phyloP scores from a whole-genome alignment of 1,140 invertebrate genomes.

The Meloidogyne floridensis region DNA sequence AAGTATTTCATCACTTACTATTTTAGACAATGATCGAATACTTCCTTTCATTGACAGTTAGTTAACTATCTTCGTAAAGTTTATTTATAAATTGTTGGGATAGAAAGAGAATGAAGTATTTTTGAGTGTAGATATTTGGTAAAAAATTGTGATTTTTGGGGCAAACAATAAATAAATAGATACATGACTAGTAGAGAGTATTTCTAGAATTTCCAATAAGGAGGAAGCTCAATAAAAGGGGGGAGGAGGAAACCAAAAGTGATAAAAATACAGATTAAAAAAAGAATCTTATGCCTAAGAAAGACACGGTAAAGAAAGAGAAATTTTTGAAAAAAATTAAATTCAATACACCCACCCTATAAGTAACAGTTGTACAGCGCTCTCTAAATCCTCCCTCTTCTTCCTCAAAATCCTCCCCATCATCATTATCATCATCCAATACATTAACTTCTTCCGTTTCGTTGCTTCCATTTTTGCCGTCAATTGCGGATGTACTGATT shows the following conservation, averaged over 20 bases:
- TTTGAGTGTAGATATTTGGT: neutral
- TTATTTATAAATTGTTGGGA: neutral
- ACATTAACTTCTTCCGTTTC: neutral
- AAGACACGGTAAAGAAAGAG: too few relatives aligned
- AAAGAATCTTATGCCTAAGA: too few relatives aligned
- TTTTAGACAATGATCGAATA: neutral
- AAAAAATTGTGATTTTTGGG: neutral
- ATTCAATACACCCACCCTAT: neutral
- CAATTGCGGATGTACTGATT: neutral
- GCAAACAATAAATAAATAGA: too few relatives aligned
- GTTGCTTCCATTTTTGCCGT: neutral
- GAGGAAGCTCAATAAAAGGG: too few relatives aligned
- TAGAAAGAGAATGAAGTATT: neutral
- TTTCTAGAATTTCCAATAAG: too few relatives aligned
- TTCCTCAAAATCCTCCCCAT: slow-evolving; percentile 6
- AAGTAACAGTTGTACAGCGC: slow-evolving; percentile 27
- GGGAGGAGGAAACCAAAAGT: too few relatives aligned
- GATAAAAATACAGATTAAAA: too few relatives aligned
- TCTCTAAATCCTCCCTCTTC: slow-evolving; percentile 23
- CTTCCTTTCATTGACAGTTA: slow-evolving; percentile 10
- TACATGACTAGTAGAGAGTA: too few relatives aligned
- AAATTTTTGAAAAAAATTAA: neutral
- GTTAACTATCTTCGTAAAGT: neutral
- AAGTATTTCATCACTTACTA: neutral
- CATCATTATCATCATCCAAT: neutral